These are phyloP conservation scores for Petrosia ficiformis DNA, from an alignment of 37 sponge, comb jelly and placozoan species.

Conservation along the genomic window DNA sequence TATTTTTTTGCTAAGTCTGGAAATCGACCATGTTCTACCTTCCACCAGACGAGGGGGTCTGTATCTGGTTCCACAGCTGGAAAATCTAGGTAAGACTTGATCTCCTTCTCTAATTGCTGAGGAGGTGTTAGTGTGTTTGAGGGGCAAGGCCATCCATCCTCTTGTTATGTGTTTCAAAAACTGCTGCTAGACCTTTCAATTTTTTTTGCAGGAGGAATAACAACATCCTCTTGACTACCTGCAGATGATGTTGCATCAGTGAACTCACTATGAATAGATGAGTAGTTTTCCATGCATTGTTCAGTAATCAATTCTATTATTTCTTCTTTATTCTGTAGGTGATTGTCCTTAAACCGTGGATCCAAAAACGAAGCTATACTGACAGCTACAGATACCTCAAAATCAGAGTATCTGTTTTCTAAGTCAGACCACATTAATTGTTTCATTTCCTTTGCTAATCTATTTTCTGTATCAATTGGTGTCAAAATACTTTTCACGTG, in stretches of 20 bases:
- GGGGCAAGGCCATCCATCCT: background rate
- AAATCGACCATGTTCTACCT: conserved; percentile 18
- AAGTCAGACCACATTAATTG: too few species aligned
- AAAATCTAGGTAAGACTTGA: background rate
- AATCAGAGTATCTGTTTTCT: too few species aligned
- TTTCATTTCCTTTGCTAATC: too few species aligned
- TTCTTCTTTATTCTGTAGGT: too few species aligned
- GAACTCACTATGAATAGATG: too few species aligned
- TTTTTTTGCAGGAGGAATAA: conserved; percentile 9
- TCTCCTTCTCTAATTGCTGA: background rate
- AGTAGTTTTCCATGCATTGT: too few species aligned
- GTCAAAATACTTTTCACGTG: too few species aligned
- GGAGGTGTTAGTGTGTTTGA: background rate
- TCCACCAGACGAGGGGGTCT: conserved; percentile 37
- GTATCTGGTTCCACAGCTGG: background rate
- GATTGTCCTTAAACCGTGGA: too few species aligned
- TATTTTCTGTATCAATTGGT: too few species aligned
- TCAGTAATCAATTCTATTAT: too few species aligned
- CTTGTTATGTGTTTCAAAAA: conserved; percentile 3
- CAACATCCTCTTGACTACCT: background rate
- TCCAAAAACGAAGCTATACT: too few species aligned
- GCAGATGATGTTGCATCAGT: background rate
- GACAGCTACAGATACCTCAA: too few species aligned
- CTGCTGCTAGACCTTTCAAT: conserved; percentile 14
- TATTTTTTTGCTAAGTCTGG: conserved; percentile 26